Evolutionary conservation across 2,113 vertebrate genomes (phyloP), one percentile per base, ranked within the genome.

Genomic region (Cnemophilus loriae): DNA sequence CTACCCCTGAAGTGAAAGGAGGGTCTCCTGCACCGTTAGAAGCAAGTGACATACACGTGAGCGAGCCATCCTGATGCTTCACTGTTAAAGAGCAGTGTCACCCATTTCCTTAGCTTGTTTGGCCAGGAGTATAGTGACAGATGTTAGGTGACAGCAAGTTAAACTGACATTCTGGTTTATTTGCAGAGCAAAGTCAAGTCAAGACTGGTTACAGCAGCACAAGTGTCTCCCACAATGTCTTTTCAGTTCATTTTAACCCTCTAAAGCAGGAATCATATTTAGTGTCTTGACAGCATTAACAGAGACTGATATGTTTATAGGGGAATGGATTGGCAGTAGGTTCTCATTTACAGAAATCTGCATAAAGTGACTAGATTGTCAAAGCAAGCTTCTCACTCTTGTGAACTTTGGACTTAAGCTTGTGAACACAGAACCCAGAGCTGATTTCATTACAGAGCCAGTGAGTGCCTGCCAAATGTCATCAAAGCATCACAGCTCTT

Each of bases 81-180:
- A 2, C 78, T 49, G 78, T 59, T 95, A 85, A 77, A 84, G 7
- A 93, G 52, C 68, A 64, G 56, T 55, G 61, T 80, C 93, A 82
- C 81, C 73, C 78, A 49, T 86, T 94, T 94, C 56, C 39, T 82
- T 44, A n/a, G 85, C 90, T 92, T 94, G 83, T 95, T 90, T 95
- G 92, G 64, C 41, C 83, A 93, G 76, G 55, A 80, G 27, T 59
- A 10, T 71, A 75, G 85, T 93, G 93, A 85, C 73, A 85, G 81
- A 55, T 86, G 90, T 59, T 91, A 86, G 71, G 82, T 90, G 87
- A 94, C 93, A 94, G 92, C 44, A 16, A 94, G 79, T 90, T 94
- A 93, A 92, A 95, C 68, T 93, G 95, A 91, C 91, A 56, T 89
- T 78, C 80, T 84, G 76, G 68, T 93, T 95, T 95, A 94, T 96